These are phyloP conservation scores for Suncus etruscus DNA, from an alignment of 2,113 vertebrate species.

Conservation along the genomic window DNA sequence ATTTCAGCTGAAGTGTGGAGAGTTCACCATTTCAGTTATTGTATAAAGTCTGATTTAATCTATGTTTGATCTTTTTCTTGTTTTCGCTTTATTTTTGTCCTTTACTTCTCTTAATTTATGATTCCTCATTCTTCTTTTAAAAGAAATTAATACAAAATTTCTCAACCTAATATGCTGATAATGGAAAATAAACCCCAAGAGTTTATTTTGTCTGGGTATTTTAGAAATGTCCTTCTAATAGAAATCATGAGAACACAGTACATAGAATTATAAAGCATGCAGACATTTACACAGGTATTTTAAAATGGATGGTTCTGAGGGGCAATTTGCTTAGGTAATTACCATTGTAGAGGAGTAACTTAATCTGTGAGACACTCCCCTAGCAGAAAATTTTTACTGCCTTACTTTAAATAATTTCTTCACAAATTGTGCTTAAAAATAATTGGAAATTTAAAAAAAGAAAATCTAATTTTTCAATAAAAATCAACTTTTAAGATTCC, in stretches of 20 bases:
- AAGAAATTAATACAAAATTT: not conserved
- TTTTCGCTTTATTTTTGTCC: not conserved
- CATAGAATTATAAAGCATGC: slow-evolving; percentile 77
- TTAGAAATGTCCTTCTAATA: slow-evolving; percentile 23
- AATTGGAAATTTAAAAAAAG: slow-evolving; percentile 84
- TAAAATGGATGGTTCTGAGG: slow-evolving; percentile 85
- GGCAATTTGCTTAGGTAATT: slow-evolving; percentile 87
- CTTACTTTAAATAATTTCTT: slow-evolving; percentile 83
- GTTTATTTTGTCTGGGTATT: slow-evolving; percentile 55
- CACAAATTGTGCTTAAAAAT: slow-evolving; percentile 85
- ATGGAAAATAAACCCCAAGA: slow-evolving; percentile 47
- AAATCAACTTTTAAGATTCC: slow-evolving; percentile 87
- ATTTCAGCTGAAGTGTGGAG: not conserved
- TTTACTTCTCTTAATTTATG: not conserved
- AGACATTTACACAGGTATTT: slow-evolving; percentile 83
- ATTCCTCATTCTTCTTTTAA: slow-evolving; percentile 27
- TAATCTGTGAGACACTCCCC: slow-evolving; percentile 82
- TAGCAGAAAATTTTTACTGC: slow-evolving; percentile 77
- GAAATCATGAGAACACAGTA: slow-evolving; percentile 66
- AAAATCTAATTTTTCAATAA: slow-evolving; percentile 88
- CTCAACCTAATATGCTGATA: slow-evolving; percentile 7
- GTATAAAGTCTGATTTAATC: not conserved
- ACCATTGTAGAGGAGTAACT: slow-evolving; percentile 84
- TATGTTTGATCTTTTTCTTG: not conserved
- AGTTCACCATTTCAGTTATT: slow-evolving; percentile 26